phyloP scores from a whole-genome alignment of 2,797 vertebrate species.

The Thunnus albacares region DNA sequence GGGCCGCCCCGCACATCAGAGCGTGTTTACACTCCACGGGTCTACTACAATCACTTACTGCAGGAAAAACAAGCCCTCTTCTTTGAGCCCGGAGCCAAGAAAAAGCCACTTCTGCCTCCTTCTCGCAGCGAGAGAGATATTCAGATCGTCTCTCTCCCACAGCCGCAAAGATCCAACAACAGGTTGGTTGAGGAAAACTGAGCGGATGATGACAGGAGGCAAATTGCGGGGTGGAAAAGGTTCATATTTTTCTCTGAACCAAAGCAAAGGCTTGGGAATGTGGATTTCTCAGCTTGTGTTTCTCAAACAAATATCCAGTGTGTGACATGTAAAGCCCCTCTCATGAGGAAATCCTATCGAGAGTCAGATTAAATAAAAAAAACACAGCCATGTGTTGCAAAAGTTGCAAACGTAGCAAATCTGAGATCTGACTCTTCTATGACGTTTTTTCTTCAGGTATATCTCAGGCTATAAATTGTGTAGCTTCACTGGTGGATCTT shows the following conservation, averaged over 20 bases:
- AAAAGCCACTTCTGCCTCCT: slow-evolving; percentile 78
- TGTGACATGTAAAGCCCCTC: slow-evolving; percentile 44
- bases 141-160: slow-evolving; percentile 68
- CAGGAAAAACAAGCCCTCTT: slow-evolving; percentile 79
- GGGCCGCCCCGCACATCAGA: slow-evolving; percentile 71
- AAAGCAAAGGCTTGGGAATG: slow-evolving; percentile 62
- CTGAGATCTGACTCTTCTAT: slow-evolving; percentile 11
- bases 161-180: slow-evolving; percentile 67
- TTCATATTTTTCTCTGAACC: slow-evolving; percentile 58
- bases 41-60: slow-evolving; percentile 84
- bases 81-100: slow-evolving; percentile 83
- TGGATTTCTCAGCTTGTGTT: slow-evolving; percentile 33
- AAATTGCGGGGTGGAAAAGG: slow-evolving; percentile 60
- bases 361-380: slow-evolving; percentile 30
- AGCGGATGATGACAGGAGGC: slow-evolving; percentile 63
- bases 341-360: slow-evolving; percentile 30
- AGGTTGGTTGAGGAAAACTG: slow-evolving; percentile 64
- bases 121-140: slow-evolving; percentile 62
- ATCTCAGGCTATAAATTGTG: slow-evolving; percentile 33
- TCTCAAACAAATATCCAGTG: slow-evolving; percentile 53
- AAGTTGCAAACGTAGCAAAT: slow-evolving; percentile 28
- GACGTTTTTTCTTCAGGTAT: slow-evolving; percentile 34
- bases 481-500: slow-evolving; percentile 31
- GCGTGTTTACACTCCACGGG: slow-evolving; percentile 80
- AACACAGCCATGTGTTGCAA: slow-evolving; percentile 16